Evolutionary conservation across 2,888 invertebrate species (phyloP).

Genomic region (Cosmopolites sordidus): DNA sequence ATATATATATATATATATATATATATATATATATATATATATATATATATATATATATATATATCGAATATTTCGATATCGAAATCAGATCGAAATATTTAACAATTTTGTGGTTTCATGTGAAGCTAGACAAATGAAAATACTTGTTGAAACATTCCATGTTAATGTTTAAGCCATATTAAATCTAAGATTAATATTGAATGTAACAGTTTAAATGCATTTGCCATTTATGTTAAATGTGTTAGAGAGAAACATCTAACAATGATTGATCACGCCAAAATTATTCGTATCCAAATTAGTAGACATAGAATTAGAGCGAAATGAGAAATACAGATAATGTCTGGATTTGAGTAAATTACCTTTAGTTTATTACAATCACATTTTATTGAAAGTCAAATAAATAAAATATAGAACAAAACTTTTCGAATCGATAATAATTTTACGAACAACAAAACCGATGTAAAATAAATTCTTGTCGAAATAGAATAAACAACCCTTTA

Average conservation of each 20-base stretch:
- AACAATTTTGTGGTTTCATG: no score
- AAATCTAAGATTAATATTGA: constrained; percentile 9
- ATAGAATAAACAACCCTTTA: constrained; percentile 9
- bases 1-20: no score
- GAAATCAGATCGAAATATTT: no score
- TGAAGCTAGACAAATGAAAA: no score
- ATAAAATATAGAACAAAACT: background rate
- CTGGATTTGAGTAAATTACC: background rate
- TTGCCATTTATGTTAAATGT: constrained; percentile 12
- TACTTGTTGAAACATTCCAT: no score
- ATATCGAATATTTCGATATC: no score
- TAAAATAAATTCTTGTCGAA: constrained; percentile 5
- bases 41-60: no score
- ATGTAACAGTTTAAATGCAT: constrained; percentile 13
- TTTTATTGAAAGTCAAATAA: no score
- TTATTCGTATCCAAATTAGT: background rate
- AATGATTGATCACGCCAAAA: constrained; percentile 14
- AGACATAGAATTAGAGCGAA: background rate
- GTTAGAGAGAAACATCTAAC: constrained; percentile 11
- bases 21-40: no score
- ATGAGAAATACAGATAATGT: background rate
- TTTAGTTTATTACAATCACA: background rate
- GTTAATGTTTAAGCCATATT: constrained; percentile 7
- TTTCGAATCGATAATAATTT: background rate
- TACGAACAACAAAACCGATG: background rate